Base-by-base conservation (phyloP, 2,888 invertebrate genomes). In the Ophion ventricosus region DNA sequence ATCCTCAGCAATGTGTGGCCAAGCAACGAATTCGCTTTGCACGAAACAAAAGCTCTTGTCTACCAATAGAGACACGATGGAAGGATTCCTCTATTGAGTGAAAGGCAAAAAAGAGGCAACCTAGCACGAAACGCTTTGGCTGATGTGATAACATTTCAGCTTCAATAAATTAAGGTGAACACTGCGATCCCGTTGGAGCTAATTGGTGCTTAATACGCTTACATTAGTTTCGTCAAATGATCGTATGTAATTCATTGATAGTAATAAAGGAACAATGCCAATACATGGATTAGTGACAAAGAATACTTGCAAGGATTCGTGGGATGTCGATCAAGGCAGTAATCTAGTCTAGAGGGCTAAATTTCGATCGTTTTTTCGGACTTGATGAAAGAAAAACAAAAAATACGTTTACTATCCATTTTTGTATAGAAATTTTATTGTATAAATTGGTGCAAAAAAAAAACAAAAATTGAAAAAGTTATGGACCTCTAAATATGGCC, bases 61-160 rank as follows among this genome's bases (percentile, higher is more conserved):
- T 35, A 43, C 26, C 63, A 29, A 20, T 29, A 17, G 14, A 49
- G 74, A 3, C 54, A 11, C 20, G 23, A 56, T n/a, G 54, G 20
- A 54, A 49, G 49, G 63, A 75, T 29, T 20, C 14, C 63, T 63
- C 63, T 4, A 63, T 26, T 61, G 43, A 64, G 29, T 35, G 20
- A 56, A 75, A 40, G 23, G 23, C 20, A 11, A 64, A 56, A 75
- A 26, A 56, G 63, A 14, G 56, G 35, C 23, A 54, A 54, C 54
- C 56, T 25, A 66, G 56, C 66, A 66, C 35, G 35, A 23, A 75
- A 66, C 35, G 75, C 75, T 75, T 75, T 75, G 75, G 64, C 64
- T 54, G 64, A 54, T 63, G 61, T 56, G 63, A 54, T 25, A 75
- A 64, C 54, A 54, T 61, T 75, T 26, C 67, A 20, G 77, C 77